A percentile compares a stretch with the other conserved stretches of the same genome.
These are phyloP conservation scores for Pterobdella sp. DNA, from an alignment of 2,888 invertebrate species.

Conservation along the genomic window DNA sequence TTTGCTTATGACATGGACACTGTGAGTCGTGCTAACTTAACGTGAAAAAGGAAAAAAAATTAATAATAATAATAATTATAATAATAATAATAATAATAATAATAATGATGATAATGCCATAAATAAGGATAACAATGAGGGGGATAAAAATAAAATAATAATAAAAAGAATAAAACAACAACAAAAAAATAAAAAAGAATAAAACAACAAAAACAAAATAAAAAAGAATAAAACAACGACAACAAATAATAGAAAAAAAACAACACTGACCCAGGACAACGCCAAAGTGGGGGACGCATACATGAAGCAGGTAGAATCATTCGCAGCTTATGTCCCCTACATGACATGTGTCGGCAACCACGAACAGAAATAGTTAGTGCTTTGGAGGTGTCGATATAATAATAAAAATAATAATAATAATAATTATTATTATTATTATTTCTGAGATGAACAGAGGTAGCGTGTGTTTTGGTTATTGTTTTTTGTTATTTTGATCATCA, in stretches of 20 bases:
- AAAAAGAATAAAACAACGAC: no score
- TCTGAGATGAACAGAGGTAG: neutral
- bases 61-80: no score
- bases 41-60: no score
- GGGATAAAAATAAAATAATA: no score
- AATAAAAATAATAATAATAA: neutral
- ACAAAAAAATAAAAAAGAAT: no score
- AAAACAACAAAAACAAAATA: no score
- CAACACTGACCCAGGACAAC: slow-evolving; percentile 55
- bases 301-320: slow-evolving; percentile 79
- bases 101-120: no score
- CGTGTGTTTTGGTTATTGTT: neutral
- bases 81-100: no score
- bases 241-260: neutral
- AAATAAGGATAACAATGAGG: no score
- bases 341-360: slow-evolving; percentile 76
- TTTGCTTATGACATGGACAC: slow-evolving; percentile 42
- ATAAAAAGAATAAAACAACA: no score
- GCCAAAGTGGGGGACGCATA: slow-evolving; percentile 79
- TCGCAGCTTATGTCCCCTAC: slow-evolving; percentile 82
- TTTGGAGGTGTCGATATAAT: neutral
- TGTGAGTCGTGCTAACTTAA: no score
- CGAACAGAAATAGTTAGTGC: slow-evolving; percentile 70
- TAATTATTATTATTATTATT: neutral
- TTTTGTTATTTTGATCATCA: neutral